Evolutionary conservation across 2,888 invertebrate genomes (phyloP).

Genomic region (Nomada ferruginata): DNA sequence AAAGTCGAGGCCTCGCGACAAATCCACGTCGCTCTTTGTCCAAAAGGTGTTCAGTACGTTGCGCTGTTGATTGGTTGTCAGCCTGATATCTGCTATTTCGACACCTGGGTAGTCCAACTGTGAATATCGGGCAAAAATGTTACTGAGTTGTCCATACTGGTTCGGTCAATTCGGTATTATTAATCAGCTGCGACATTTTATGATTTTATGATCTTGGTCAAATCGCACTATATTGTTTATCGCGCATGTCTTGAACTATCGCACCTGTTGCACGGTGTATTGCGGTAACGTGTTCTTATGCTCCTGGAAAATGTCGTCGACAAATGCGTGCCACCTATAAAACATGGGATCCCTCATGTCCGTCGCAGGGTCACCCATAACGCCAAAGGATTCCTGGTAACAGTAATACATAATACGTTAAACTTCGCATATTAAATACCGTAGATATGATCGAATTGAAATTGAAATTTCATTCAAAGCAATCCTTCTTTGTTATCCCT

Average conservation of each 20-base stretch:
- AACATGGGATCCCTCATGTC: slow-evolving; percentile 95
- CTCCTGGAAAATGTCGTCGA: slow-evolving; percentile 91
- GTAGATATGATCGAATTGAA: too few species aligned
- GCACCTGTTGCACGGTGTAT: slow-evolving; percentile 87
- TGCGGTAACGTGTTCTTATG: slow-evolving; percentile 89
- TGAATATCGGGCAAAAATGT: background rate
- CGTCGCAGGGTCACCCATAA: slow-evolving; percentile 93
- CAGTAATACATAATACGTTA: too few species aligned
- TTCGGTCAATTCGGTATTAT: background rate
- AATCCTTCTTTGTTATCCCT: too few species aligned
- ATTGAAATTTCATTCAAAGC: too few species aligned
- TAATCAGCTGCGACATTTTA: too few species aligned
- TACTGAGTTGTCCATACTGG: background rate
- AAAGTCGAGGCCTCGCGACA: slow-evolving; percentile 93
- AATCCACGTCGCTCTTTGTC: slow-evolving; percentile 91
- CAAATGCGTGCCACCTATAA: slow-evolving; percentile 93
- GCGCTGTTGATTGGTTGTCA: slow-evolving; percentile 84
- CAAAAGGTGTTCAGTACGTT: slow-evolving; percentile 90
- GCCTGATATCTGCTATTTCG: slow-evolving; percentile 86
- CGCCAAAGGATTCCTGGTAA: slow-evolving; percentile 90
- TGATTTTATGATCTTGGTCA: background rate
- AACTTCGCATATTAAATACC: too few species aligned
- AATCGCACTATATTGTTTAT: background rate
- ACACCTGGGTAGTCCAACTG: slow-evolving; percentile 89
- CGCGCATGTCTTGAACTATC: slow-evolving; percentile 1